Conservation (phyloP, 1,140 invertebrate genomes). For the Megathymus violae region DNA sequence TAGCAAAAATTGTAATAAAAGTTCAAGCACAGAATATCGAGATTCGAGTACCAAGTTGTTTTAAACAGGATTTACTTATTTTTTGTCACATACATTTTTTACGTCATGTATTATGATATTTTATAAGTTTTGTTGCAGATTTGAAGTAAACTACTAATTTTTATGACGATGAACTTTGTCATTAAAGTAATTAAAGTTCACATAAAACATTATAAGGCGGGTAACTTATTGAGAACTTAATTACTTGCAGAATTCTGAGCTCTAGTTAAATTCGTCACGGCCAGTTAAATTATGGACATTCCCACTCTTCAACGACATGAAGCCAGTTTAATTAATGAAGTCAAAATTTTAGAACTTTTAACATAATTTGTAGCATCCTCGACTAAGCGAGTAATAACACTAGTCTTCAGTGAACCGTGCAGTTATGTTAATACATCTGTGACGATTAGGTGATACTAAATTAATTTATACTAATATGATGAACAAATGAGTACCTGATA, state of each 20-base stretch:
- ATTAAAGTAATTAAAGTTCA: conserved; percentile 11
- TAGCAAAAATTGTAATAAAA: too few species aligned
- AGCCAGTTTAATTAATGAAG: conserved; percentile 33
- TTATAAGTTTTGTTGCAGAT: neutral
- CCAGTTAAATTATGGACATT: conserved; percentile 21
- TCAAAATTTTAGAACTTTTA: conserved; percentile 31
- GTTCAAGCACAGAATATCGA: too few species aligned
- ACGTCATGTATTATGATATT: neutral
- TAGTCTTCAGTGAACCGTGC: too few species aligned
- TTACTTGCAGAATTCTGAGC: conserved; percentile 26
- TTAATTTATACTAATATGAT: too few species aligned
- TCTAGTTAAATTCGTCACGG: conserved; percentile 19
- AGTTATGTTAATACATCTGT: too few species aligned
- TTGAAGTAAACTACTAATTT: neutral
- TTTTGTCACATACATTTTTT: too few species aligned
- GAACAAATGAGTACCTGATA: too few species aligned
- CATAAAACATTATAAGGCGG: conserved; percentile 14
- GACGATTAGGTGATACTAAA: too few species aligned
- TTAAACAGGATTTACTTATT: too few species aligned
- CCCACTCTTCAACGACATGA: conserved; percentile 23
- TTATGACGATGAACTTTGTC: conserved; percentile 7
- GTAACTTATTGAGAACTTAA: conserved; percentile 21
- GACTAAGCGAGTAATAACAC: conserved; percentile 1
- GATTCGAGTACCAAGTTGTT: too few species aligned
- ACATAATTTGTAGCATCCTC: conserved; percentile 26